Base-by-base conservation (phyloP, 2,113 vertebrate species). In the Odobenus rosmarus region DNA sequence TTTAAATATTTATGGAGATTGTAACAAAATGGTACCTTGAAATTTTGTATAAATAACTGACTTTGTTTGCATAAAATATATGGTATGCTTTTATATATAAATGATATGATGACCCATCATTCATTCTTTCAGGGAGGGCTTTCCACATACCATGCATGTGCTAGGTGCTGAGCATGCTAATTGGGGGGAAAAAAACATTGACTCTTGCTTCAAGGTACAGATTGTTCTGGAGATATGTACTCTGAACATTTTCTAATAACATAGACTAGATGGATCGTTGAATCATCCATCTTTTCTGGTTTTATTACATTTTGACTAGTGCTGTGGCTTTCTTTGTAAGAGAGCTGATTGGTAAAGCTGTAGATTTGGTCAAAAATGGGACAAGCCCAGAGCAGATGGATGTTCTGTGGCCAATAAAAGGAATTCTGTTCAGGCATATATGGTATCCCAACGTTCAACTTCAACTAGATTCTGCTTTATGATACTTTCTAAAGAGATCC, bases 261-360 rank as follows among this genome's bases (percentile, higher is more conserved):
- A 55, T 69, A 33, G 13, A 82, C 24, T 74, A 59, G 13, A 72
- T 64, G 3, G 13, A 57, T 57, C 5, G 46, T 81, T 51, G 57
- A 94, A 76, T 81, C 9, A 62, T 72, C 33, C 28, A 33, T 88
- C 62, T 90, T 90, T n/a, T 90, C 36, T 90, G 24, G 9, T 77
- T 23, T 82, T n/a, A 88, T 19, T 42, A 87, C 10, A 46, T 84
- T 86, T 81, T 76, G 49, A 91, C 53, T 51, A 67, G 2, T n/a
- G 3, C 39, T 88, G 15, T 55, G 14, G 8, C 76, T 96, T 93
- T 96, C 76, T 96, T 93, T 96, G 3, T 81, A 59, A 90, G 72
- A 90, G 33, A 36, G 12, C 7, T 86, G 10, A 36, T 24, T 69
- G 61, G 9, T 14, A 90, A 90, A 96, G 1, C 18, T 77, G 36